Conservation (phyloP, 2,797 vertebrate species). For the Gadopsis marmoratus region DNA sequence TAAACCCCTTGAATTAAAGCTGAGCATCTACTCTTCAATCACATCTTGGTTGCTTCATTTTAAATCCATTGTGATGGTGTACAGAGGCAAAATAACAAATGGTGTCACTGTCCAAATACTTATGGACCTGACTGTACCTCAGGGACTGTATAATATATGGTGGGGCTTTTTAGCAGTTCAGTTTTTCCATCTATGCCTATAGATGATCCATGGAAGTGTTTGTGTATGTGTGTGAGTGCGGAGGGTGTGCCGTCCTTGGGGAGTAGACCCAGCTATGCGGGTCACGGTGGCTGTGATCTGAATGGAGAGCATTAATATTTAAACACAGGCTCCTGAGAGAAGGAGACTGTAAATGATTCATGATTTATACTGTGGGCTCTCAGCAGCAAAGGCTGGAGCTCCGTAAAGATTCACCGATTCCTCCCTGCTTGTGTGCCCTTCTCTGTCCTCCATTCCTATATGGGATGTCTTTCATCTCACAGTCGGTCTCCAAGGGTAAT, state of each 20-base stretch:
- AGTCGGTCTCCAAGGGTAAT: slow-evolving; percentile 68
- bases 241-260: slow-evolving; percentile 72
- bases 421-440: slow-evolving; percentile 51
- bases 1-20: too few species aligned
- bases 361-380: slow-evolving; percentile 74
- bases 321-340: slow-evolving; percentile 81
- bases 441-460: slow-evolving; percentile 63
- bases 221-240: slow-evolving; percentile 60
- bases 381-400: slow-evolving; percentile 65
- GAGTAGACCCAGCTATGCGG: slow-evolving; percentile 77
- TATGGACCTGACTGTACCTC: too few species aligned
- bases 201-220: slow-evolving; percentile 64
- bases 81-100: too few species aligned
- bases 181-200: slow-evolving; percentile 52
- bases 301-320: slow-evolving; percentile 87
- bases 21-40: too few species aligned
- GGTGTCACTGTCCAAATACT: too few species aligned
- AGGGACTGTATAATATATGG: slow-evolving; percentile 49
- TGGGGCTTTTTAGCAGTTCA: slow-evolving; percentile 36
- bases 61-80: too few species aligned
- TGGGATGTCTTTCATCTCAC: slow-evolving; percentile 61
- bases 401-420: slow-evolving; percentile 72
- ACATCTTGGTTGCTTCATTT: too few species aligned
- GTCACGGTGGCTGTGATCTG: slow-evolving; percentile 86
- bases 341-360: slow-evolving; percentile 84